Base-by-base conservation (phyloP, 2,113 vertebrate species). In the Cryptotis parvus region DNA sequence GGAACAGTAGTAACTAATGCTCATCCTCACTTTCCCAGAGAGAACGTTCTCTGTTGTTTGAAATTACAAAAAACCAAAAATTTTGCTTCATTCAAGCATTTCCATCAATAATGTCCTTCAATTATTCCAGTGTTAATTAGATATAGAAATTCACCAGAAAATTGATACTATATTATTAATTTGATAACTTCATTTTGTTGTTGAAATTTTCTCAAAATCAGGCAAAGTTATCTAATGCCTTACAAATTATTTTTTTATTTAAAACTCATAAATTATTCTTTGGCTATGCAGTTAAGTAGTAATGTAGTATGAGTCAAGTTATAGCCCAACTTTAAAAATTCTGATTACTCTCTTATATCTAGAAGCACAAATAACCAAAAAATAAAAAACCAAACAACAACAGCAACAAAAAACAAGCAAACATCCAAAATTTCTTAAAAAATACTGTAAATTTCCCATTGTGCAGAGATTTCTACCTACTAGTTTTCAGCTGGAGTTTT, bases 131-230 rank as follows among this genome's bases (percentile, higher is more conserved):
- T 6, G 7, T 68, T 85, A 29, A 82, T 70, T 75, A 86, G 27
- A 75, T 9, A 75, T 9, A 95, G n/a, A 84, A 84, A 68, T 24
- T 77, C 11, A 77, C 14, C 31, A 55, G 31, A 68, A 39, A 92
- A 63, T 26, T 15, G 45, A 1, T 31, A n/a, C 87, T 69, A 79
- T 83, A 24, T 79, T 68, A 68, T 76, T 65, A 63, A 22, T 92
- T 65, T 77, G 41, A 73, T 78, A 68, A 84, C 18, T n/a, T 68
- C 55, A 14, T 31, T 69, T 75, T 58, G n/a, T 91, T 63, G 24
- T 86, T 39, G 29, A 65, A 84, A 82, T 88, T 70, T n/a, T 45
- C 65, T 83, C 72, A 58, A 86, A 92, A 76, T 76, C 24, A 55
- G 35, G 49, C 12, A 66, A 24, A 69, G 15, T 89, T 66, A 91